These are phyloP conservation scores for Mormoops blainvillei DNA, from an alignment of 2,113 vertebrate species.

Conservation along the genomic window DNA sequence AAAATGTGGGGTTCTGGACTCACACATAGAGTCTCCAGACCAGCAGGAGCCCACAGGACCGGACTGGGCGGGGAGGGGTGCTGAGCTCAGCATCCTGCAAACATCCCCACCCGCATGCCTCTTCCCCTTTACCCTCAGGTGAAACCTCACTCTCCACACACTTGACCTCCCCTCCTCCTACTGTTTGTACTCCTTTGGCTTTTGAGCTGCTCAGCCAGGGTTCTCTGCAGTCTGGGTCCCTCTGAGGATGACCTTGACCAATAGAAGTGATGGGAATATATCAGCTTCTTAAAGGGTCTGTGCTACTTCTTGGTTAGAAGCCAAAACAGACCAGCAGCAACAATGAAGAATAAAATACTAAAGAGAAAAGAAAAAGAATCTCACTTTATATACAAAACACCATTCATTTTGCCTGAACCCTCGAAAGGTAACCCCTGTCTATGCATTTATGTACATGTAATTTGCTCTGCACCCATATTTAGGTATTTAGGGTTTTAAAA, in stretches of 20 bases:
- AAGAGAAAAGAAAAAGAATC: neutral
- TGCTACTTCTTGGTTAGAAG: neutral
- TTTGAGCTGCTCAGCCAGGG: neutral
- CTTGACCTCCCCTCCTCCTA: too few species aligned
- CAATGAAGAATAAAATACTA: neutral
- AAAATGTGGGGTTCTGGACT: neutral
- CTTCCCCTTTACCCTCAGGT: neutral
- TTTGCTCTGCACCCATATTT: neutral
- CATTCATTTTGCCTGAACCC: neutral
- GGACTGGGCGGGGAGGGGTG: neutral
- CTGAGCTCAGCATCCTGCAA: neutral
- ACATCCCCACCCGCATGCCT: accelerated
- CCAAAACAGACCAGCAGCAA: neutral
- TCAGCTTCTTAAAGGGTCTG: neutral
- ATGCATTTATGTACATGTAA: neutral
- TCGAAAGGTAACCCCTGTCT: neutral
- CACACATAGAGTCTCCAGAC: neutral
- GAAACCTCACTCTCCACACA: neutral
- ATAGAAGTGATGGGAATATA: neutral
- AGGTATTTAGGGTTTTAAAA: neutral
- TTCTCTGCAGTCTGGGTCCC: neutral
- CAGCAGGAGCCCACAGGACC: too few species aligned
- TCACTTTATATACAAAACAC: neutral
- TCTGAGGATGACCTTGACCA: neutral
- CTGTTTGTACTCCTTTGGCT: neutral